Evolutionary conservation across 2,113 vertebrate species (phyloP), one percentile per base, ranked within the genome.

Genomic region (Chaetodon auriga): DNA sequence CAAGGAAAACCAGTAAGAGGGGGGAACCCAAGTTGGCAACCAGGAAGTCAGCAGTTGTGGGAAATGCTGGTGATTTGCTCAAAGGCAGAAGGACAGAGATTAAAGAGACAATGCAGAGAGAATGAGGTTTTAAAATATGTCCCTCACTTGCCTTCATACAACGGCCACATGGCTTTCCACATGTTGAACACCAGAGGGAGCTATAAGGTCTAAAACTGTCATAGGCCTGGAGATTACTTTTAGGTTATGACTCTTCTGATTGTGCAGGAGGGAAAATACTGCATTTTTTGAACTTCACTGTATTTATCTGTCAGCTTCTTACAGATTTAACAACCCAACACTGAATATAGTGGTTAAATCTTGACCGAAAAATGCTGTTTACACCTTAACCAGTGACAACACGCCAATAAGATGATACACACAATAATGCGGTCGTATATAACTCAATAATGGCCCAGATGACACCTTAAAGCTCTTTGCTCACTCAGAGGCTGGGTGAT

Each of bases 161-260:
- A 18, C 15, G 13, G 62, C 45, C 18, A 7, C 8, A 3, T 25
- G 19, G 23, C 19, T 64, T 65, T 81, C 21, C 62, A 65, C 30
- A 16, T 16, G 7, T 58, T 2, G 8, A 14, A 70, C 76, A 57
- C 87, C 72, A 85, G 82, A 82, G 19, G 38, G 89, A 84, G 41
- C 51, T n/a, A 43, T 72, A 77, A 74, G 45, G 2, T 53, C 25
- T 65, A 11, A 53, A 61, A 48, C n/a, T 54, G 60, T 21, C 30
- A 51, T 19, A 6, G 0, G 18, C 61, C 7, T 4, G 15, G 11
- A 25, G n/a, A 61, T 6, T 30, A 9, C 12, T 15, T 30, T 21
- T 25, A 5, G 4, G 51, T 35, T n/a, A 7, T 35, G 0, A 45
- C 10, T 63, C n/a, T 75, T 19, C 15, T 30, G 30, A 30, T 30